phyloP scores from a whole-genome alignment of 2,113 vertebrate genomes.

The Irena cyanogastra region DNA sequence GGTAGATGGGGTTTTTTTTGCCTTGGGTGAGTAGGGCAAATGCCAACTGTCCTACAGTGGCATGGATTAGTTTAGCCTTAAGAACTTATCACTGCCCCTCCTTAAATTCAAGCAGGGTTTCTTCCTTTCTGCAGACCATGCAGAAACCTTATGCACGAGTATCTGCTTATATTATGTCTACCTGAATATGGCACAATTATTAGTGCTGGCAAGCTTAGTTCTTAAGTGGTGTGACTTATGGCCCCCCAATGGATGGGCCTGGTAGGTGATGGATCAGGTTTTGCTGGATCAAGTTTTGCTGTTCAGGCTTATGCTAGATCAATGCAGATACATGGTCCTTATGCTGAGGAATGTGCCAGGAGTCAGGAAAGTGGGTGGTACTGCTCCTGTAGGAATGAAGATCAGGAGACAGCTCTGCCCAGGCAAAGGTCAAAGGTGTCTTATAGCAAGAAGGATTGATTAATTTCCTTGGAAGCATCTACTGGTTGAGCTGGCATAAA shows the following conservation, averaged over 20 bases:
- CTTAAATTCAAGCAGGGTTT: conserved; percentile 36
- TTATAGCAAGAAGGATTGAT: not conserved
- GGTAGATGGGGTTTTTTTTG: not conserved
- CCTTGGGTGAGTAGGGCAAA: not conserved
- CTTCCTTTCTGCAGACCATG: not conserved
- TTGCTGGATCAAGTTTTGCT: not conserved
- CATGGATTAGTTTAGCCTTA: conserved; percentile 30
- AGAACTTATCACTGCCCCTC: conserved; percentile 31
- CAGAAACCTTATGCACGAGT: not conserved
- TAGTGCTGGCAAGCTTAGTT: not conserved
- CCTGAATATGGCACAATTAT: not conserved
- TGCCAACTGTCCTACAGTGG: not conserved
- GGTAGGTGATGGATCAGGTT: not conserved
- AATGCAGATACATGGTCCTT: not conserved
- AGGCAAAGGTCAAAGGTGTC: not conserved
- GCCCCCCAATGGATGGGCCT: not conserved
- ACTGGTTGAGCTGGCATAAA: not conserved
- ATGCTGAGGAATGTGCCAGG: not conserved
- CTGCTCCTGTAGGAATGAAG: not conserved
- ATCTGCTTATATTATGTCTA: not conserved
- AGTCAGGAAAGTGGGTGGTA: not conserved
- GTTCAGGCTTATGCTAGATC: not conserved
- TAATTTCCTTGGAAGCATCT: not conserved
- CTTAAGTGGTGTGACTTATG: not conserved
- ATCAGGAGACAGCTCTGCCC: not conserved